phyloP scores from a whole-genome alignment of 2,113 vertebrate species.

The Indicator indicator region DNA sequence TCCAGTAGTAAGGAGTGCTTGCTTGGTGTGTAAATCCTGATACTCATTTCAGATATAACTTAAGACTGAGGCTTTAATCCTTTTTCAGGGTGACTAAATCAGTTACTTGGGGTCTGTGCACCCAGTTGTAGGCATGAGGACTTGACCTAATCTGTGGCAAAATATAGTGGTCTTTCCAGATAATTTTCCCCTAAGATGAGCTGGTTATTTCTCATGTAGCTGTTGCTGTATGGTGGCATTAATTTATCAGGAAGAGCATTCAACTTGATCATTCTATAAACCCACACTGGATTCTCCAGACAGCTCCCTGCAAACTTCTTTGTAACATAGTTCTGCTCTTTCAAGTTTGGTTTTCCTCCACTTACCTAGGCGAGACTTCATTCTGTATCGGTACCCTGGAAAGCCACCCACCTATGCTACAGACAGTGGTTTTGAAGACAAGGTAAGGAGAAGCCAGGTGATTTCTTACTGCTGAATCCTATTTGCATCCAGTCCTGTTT shows the following conservation, averaged over 20 bases:
- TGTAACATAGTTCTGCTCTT: neutral
- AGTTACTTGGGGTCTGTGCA: neutral
- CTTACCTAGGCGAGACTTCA: constrained; percentile 83
- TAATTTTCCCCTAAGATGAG: neutral
- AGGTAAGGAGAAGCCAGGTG: constrained; percentile 78
- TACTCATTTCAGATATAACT: neutral
- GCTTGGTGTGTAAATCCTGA: neutral
- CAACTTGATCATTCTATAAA: neutral
- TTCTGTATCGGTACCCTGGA: constrained; percentile 92
- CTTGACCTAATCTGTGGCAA: neutral
- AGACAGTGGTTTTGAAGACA: constrained; percentile 84
- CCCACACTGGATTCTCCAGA: neutral
- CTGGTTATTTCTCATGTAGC: neutral
- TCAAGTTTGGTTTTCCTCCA: constrained; percentile 5
- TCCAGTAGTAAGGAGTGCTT: neutral
- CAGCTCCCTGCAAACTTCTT: neutral
- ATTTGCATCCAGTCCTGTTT: neutral
- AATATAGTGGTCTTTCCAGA: neutral
- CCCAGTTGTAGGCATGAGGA: neutral
- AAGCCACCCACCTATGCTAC: constrained; percentile 87
- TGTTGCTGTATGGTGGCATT: neutral
- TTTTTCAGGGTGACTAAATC: neutral
- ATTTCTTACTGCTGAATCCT: neutral
- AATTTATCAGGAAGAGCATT: neutral
- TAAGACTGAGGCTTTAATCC: neutral